Evolutionary conservation across 2,113 vertebrate genomes (phyloP).

Genomic region (Campylorhamphus procurvoides): DNA sequence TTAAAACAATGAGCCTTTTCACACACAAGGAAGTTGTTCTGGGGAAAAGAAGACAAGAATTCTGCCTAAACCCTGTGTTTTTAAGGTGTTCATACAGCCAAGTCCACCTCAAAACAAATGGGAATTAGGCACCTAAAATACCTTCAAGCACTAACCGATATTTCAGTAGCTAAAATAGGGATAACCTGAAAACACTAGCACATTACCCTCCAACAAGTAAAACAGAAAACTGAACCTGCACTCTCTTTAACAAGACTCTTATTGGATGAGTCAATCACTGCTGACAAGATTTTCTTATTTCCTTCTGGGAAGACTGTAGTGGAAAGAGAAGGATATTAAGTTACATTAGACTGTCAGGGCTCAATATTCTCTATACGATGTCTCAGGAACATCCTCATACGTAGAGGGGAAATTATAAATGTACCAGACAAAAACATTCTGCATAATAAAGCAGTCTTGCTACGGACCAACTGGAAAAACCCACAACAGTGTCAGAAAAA

Average conservation of each 20-base stretch:
- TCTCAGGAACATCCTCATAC: background rate
- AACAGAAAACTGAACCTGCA: background rate
- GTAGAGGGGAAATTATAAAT: background rate
- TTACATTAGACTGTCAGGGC: background rate
- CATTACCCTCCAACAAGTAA: background rate
- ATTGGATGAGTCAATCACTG: background rate
- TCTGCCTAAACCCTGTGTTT: background rate
- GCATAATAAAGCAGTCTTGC: background rate
- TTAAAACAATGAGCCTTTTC: background rate
- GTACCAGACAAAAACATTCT: background rate
- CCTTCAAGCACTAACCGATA: background rate
- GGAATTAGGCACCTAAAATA: background rate
- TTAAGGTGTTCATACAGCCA: background rate
- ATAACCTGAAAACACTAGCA: background rate
- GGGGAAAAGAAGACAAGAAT: background rate
- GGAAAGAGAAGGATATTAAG: background rate
- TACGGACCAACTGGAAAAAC: background rate
- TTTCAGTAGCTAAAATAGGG: background rate
- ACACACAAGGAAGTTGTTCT: background rate
- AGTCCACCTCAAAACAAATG: background rate
- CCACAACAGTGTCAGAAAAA: background rate
- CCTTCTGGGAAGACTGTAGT: background rate
- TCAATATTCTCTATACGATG: background rate
- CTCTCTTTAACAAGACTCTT: background rate
- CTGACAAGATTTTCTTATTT: background rate